Evolutionary conservation across 2,888 invertebrate species (phyloP), one percentile per base, ranked within the genome.

Genomic region (Leptogaster cylindrica): DNA sequence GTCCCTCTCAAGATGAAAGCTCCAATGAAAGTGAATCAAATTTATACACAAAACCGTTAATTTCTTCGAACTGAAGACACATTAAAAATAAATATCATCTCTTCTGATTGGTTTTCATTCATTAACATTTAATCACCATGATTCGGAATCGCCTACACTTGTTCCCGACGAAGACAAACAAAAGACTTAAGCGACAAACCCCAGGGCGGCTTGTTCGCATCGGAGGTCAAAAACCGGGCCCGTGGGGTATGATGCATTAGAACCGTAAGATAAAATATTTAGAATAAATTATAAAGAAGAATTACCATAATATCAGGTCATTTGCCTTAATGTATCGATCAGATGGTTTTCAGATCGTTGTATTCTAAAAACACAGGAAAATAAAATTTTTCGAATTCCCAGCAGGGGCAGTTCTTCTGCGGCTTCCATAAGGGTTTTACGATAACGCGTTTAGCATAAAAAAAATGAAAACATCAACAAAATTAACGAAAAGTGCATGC

Each of bases 161-260:
- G 27, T 14, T 25, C 50, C 20, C 31, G 16, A 25, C 16, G 5
- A 61, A 18, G 27, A 7, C 41, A 27, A 58, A 58, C 41, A 16
- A 61, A 61, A 61, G 41, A 44, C 44, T 61, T 61, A 61, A 44
- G 44, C 61, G 28, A 27, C 44, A 25, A 61, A 61, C 61, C 18
- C 27, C 27, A 41, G 28, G 33, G 28, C 6, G 16, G n/a, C n/a
- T n/a, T n/a, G n/a, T n/a, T n/a, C n/a, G n/a, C n/a, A n/a, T n/a
- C n/a, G n/a, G n/a, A 44, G 44, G 61, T 61, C 61, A 61, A 61
- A 61, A 61, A 61, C 61, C 61, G 28, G 61, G 44, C 55, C 55
- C 39, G 18, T 23, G n/a, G 27, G 5, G 3, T 41, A 12, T 44
- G 41, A 28, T 61, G 61, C 61, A 61, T 61, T 31, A 18, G 18